Base-by-base conservation (phyloP, 2,888 invertebrate species). In the Aleiodes alternator region DNA sequence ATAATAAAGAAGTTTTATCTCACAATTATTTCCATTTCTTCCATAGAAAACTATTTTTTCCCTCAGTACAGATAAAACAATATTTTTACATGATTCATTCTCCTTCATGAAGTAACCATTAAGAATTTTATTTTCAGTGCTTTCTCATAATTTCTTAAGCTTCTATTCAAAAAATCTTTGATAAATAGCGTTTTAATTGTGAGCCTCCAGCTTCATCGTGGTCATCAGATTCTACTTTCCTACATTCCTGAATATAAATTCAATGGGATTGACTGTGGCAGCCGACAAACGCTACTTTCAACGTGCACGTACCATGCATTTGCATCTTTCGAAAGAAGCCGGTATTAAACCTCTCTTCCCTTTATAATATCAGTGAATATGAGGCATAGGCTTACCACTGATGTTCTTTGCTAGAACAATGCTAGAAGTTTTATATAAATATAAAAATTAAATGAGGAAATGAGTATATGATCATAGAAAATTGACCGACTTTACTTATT, bases 251-350 rank as follows among this genome's bases (percentile, higher is more conserved):
- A 79, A 78, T 80, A 80, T 81, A 80, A 81, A 80, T 81, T 80
- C 79, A 80, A 79, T 79, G 78, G 79, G 76, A 72, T 55, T 75
- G 31, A 70, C 29, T 73, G 78, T 76, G 76, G 78, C 79, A 77
- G 80, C 81, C 81, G 81, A 81, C 81, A 81, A 81, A 80, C 81
- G 79, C 75, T 76, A 81, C 77, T 71, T 53, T 78, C 76, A 79
- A 79, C 78, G 76, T 76, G 79, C 80, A 81, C 81, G 78, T 73
- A 75, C 76, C 77, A 23, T 72, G 71, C 79, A 79, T 79, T 80
- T 80, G 80, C 78, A 80, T 80, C 76, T 78, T 56, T 51, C 72
- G 29, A 31, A 53, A 48, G 48, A 69, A 66, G 57, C 53, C 50
- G 57, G 16, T 50, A 64, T 38, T 76, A 68, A 72, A 75, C 76